A percentile compares a stretch with the other conserved stretches of the same genome.
phyloP scores from a whole-genome alignment of 2,797 vertebrate genomes.

The Pteronotus mesoamericanus region DNA sequence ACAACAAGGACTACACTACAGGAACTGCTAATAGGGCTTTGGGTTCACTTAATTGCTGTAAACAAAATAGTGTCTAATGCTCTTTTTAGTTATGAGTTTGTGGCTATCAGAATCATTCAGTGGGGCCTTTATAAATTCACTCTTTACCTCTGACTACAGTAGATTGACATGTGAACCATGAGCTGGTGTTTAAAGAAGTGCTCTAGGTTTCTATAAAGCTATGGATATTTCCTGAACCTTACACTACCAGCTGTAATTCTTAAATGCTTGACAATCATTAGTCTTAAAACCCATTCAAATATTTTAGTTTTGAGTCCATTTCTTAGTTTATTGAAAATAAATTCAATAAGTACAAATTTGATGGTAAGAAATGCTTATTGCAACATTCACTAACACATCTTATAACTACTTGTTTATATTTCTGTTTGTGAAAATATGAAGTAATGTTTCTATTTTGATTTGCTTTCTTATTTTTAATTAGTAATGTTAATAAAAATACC shows the following conservation, averaged over 20 bases:
- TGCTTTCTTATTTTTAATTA: not conserved
- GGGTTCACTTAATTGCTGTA: conserved; percentile 51
- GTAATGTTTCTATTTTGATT: not conserved
- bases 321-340: conserved; percentile 10
- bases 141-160: conserved; percentile 60
- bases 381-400: not conserved
- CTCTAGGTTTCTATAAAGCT: conserved; percentile 26
- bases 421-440: not conserved
- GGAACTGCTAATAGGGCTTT: conserved; percentile 46
- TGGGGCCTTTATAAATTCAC: conserved; percentile 70
- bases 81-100: conserved; percentile 7
- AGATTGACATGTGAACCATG: conserved; percentile 30
- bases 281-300: conserved; percentile 19
- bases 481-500: not conserved
- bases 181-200: conserved; percentile 33
- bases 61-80: conserved; percentile 34
- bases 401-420: not conserved
- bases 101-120: not conserved
- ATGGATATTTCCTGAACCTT: conserved; percentile 27
- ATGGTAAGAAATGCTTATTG: not conserved
- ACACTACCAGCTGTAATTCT: not conserved
- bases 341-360: not conserved
- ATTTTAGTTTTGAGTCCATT: not conserved
- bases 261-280: conserved; percentile 28
- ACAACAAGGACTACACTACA: not conserved